Conservation (phyloP, 2,113 vertebrate species). For the Pluvialis apricaria region DNA sequence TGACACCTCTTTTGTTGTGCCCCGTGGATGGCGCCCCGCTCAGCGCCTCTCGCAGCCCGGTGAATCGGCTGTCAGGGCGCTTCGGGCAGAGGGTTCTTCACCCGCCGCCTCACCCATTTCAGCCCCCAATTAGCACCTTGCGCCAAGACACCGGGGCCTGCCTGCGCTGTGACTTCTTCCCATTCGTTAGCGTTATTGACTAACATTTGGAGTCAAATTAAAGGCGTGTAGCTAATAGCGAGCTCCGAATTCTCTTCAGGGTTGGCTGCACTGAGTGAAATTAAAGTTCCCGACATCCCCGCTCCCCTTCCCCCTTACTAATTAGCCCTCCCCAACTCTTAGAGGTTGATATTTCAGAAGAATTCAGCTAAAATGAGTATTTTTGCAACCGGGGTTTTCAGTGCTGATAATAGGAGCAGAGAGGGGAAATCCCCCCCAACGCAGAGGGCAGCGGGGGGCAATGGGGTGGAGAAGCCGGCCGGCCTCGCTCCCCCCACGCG, state of each 20-base stretch:
- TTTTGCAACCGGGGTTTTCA: background rate
- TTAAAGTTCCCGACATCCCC: background rate
- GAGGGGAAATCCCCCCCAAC: background rate
- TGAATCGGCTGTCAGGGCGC: fast-evolving
- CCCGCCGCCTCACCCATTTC: background rate
- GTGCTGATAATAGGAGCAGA: background rate
- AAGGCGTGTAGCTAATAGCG: background rate
- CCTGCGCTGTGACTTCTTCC: background rate
- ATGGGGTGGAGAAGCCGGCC: background rate
- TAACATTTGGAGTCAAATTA: slow-evolving; percentile 22
- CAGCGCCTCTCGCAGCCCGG: background rate
- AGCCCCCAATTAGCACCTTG: background rate
- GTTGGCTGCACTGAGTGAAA: slow-evolving; percentile 42
- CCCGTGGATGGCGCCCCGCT: fast-evolving
- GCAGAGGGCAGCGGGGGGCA: background rate
- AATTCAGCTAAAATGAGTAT: background rate
- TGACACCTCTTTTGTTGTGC: background rate
- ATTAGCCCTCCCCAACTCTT: slow-evolving; percentile 22
- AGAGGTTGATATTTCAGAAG: slow-evolving; percentile 47
- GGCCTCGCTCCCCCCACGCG: background rate
- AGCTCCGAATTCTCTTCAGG: slow-evolving; percentile 15
- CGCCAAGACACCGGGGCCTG: background rate
- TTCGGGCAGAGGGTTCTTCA: background rate
- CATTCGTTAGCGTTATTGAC: background rate
- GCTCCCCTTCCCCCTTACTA: background rate